phyloP scores from a whole-genome alignment of 2,888 invertebrate genomes.

The Gnatocerus cornutus region DNA sequence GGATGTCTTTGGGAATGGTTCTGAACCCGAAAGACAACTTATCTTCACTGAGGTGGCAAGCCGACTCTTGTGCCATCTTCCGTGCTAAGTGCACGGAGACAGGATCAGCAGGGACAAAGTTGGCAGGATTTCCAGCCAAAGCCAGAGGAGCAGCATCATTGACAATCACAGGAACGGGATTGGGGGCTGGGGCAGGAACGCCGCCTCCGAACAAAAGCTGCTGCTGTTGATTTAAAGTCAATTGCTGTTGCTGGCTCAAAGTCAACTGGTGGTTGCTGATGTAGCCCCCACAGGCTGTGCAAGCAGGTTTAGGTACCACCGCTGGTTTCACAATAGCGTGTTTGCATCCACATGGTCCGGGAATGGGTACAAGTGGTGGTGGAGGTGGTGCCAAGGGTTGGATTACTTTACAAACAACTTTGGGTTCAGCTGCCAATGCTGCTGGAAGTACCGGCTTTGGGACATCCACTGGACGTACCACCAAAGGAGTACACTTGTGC shows the following conservation, averaged over 20 bases:
- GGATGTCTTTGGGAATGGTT: constrained; percentile 70
- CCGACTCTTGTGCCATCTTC: constrained; percentile 66
- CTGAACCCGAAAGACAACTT: constrained; percentile 73
- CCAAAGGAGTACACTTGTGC: constrained; percentile 59
- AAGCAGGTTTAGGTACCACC: constrained; percentile 63
- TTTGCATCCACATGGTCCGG: constrained; percentile 63
- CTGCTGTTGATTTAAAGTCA: constrained; percentile 19
- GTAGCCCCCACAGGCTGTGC: constrained; percentile 43
- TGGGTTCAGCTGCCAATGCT: too few species aligned
- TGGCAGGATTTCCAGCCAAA: constrained; percentile 33
- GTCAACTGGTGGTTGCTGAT: constrained; percentile 22
- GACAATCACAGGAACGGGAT: constrained; percentile 13
- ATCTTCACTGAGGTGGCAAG: constrained; percentile 71
- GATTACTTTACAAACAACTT: too few species aligned
- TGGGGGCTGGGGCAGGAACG: background rate
- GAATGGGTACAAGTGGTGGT: constrained; percentile 58
- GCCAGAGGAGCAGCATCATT: background rate
- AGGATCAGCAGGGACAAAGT: constrained; percentile 69
- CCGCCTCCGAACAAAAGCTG: constrained; percentile 22
- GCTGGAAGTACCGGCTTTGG: constrained; percentile 54
- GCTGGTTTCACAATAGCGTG: constrained; percentile 67
- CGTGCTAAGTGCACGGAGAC: constrained; percentile 71
- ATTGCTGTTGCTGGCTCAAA: constrained; percentile 27
- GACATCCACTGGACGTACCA: constrained; percentile 64
- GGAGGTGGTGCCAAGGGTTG: constrained; percentile 22